Percentiles rank a stretch among this genome's conserved stretches.
Evolutionary conservation across 2,113 vertebrate genomes (phyloP).

Genomic region (Microcebus lehilahytsara): DNA sequence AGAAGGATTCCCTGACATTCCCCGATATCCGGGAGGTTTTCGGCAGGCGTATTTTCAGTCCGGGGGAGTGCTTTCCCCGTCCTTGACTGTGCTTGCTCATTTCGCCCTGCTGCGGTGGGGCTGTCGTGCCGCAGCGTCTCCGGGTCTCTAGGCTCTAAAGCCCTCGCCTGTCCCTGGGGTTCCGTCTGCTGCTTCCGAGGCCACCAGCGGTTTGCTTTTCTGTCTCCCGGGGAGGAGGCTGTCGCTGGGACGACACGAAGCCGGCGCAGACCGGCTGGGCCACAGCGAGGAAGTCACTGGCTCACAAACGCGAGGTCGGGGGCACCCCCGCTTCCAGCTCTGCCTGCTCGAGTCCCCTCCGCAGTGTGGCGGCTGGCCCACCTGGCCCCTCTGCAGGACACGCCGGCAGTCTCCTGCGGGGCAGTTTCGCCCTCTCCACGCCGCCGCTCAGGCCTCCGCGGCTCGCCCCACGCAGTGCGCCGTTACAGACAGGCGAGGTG

Average conservation of each 20-base stretch:
- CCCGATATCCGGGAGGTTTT: not conserved
- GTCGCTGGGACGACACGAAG: accelerated
- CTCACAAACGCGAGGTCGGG: not conserved
- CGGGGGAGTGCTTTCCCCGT: not conserved
- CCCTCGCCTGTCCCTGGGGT: not conserved
- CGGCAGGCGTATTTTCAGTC: accelerated
- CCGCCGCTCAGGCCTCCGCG: accelerated
- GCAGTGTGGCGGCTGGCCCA: no score
- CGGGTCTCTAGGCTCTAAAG: no score
- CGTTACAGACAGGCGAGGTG: accelerated
- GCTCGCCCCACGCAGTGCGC: accelerated
- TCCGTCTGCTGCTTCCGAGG: not conserved
- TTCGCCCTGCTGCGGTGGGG: no score
- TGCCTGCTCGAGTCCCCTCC: no score
- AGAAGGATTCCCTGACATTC: not conserved
- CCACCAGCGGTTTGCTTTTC: not conserved
- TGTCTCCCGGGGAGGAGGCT: no score
- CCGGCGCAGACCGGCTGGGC: accelerated
- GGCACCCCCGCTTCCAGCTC: no score
- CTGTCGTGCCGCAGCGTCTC: not conserved
- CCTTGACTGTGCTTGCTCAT: not conserved
- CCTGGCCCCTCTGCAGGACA: not conserved
- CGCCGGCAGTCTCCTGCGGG: accelerated
- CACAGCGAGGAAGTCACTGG: accelerated
- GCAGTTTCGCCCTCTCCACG: not conserved